Base-by-base conservation (phyloP, 2,113 vertebrate genomes). In the Saguinus imperator region DNA sequence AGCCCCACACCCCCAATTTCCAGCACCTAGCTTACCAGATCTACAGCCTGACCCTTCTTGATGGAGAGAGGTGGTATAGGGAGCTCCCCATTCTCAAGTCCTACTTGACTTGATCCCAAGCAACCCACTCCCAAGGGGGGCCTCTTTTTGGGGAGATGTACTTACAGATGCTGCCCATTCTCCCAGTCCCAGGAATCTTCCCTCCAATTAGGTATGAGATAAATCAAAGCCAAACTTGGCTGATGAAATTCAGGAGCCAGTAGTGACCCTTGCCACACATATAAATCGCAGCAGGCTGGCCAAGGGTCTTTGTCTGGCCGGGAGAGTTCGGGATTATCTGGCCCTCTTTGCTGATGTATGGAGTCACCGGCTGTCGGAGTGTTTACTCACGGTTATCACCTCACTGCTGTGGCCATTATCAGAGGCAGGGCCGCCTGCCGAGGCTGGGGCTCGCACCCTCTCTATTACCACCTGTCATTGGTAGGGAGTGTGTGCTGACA, bases 401-500 rank as follows among this genome's bases (percentile, higher is more conserved):
- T 94, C 97, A 6, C 23, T 98, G 95, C 98, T 98, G 95, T 76
- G 98, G 98, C 55, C 95, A 29, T 98, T 99, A 99, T 99, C 99
- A 99, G 99, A 98, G 98, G 98, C 98, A 98, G 98, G 98, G 98
- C 98, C 98, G 98, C 98, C 98, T 98, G 99, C 98, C 98, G 94
- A 98, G 98, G 98, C 98, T 97, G 91, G 98, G 98, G 98, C 99
- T 99, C 99, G 99, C 98, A 99, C 99, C 99, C 99, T 98, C 99
- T 98, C 98, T 98, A 99, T 99, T 99, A 99, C 98, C 98, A 98
- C 98, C 99, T 99, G 99, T 99, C 99, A 99, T 98, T 98, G 98
- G 98, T 98, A 87, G 95, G 94, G 98, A 98, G 99, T 99, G 99
- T 99, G 98, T 58, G 48, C 98, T 99, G 99, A 99, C 80, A 94